Conservation (phyloP, 2,888 invertebrate species). For the Acleris literana region DNA sequence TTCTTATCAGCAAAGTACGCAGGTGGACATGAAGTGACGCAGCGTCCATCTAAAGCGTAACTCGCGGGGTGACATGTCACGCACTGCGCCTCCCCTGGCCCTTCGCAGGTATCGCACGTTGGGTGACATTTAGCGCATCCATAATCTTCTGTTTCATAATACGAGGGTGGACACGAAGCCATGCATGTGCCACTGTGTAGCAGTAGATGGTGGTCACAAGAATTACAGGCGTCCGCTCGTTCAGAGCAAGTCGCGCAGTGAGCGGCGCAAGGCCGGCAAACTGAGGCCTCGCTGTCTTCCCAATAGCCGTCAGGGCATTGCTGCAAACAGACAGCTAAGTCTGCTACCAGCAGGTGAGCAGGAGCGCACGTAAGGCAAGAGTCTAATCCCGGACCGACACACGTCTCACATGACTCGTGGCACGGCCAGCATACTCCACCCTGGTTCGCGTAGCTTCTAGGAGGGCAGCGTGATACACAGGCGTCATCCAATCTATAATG, state of each 20-base stretch:
- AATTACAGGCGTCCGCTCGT: conserved; percentile 91
- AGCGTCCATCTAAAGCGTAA: conserved; percentile 88
- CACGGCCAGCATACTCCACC: conserved; percentile 93
- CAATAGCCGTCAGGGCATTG: conserved; percentile 95
- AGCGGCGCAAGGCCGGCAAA: conserved; percentile 93
- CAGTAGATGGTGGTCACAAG: conserved; percentile 94
- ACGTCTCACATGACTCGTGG: conserved; percentile 94
- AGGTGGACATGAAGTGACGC: conserved; percentile 88
- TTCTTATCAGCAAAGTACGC: conserved; percentile 91
- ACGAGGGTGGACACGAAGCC: conserved; percentile 91
- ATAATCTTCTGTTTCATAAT: conserved; percentile 94
- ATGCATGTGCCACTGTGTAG: conserved; percentile 92
- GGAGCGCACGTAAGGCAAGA: conserved; percentile 93
- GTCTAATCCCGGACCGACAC: conserved; percentile 93
- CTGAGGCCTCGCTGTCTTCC: conserved; percentile 89
- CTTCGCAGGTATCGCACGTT: conserved; percentile 91
- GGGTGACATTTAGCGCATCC: conserved; percentile 91
- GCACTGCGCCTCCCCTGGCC: conserved; percentile 90
- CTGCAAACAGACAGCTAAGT: conserved; percentile 93
- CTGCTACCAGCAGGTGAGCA: conserved; percentile 91
- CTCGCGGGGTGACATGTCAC: conserved; percentile 90
- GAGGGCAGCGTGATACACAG: conserved; percentile 93
- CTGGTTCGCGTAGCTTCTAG: conserved; percentile 91
- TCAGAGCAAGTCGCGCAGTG: conserved; percentile 94
- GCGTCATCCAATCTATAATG: conserved; percentile 91